A percentile compares a stretch with the other conserved stretches of the same genome.
phyloP scores from a whole-genome alignment of 2,888 invertebrate genomes.

The Subacronicta megacephala region DNA sequence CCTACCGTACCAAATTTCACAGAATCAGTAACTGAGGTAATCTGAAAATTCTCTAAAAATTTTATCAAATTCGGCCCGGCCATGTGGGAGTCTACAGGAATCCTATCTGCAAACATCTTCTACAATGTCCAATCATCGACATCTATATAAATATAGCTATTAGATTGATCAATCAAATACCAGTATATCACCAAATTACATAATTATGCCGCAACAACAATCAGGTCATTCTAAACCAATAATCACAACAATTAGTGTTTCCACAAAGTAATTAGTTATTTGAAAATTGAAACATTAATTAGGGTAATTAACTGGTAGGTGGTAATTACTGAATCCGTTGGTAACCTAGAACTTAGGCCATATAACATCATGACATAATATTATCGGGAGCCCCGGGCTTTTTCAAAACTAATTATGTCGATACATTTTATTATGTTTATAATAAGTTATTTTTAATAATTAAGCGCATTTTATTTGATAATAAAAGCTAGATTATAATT shows the following conservation, averaged over 20 bases:
- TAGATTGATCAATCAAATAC: too few species aligned
- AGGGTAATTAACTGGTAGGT: constrained; percentile 26
- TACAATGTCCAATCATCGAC: too few species aligned
- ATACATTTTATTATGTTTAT: constrained; percentile 16
- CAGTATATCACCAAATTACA: too few species aligned
- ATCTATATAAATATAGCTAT: too few species aligned
- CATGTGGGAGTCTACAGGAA: too few species aligned
- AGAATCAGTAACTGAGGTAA: too few species aligned
- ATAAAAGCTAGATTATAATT: too few species aligned
- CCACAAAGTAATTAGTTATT: constrained; percentile 19
- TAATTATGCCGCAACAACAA: neutral
- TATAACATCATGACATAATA: constrained; percentile 29
- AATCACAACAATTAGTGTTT: constrained; percentile 2
- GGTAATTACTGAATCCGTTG: constrained; percentile 19
- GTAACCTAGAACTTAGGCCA: constrained; percentile 39
- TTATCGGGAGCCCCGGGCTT: constrained; percentile 34
- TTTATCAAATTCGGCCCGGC: too few species aligned
- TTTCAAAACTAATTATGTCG: constrained; percentile 35
- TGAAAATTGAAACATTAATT: constrained; percentile 33
- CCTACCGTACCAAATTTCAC: too few species aligned
- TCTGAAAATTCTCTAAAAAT: too few species aligned
- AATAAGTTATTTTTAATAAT: constrained; percentile 2
- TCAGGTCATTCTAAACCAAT: constrained; percentile 9
- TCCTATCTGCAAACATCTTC: too few species aligned
- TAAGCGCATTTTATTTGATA: too few species aligned